These are phyloP conservation scores for Punctoribates punctum DNA, from an alignment of 2,888 invertebrate genomes.

Conservation along the genomic window DNA sequence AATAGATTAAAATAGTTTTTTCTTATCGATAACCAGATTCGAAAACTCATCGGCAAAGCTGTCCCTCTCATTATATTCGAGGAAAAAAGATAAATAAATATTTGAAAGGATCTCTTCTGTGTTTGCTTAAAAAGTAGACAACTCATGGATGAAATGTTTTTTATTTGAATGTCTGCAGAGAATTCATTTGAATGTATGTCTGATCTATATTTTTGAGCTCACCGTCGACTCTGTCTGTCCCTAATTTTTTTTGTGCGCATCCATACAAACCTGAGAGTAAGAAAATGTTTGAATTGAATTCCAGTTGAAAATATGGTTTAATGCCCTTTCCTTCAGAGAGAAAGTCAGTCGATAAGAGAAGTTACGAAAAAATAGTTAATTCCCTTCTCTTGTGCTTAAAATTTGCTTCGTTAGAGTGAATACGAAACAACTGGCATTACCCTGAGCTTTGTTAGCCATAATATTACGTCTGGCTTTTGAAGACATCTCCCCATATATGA, in stretches of 20 bases:
- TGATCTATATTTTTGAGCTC: not conserved
- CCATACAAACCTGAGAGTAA: not conserved
- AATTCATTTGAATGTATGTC: not conserved
- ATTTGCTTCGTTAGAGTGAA: not conserved
- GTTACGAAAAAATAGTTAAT: not conserved
- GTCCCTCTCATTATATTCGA: too few relatives aligned
- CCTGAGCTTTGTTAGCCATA: too few relatives aligned
- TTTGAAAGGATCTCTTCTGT: too few relatives aligned
- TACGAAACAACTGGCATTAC: not conserved
- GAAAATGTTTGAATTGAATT: not conserved
- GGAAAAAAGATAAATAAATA: too few relatives aligned
- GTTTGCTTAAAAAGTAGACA: too few relatives aligned
- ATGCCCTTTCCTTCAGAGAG: not conserved
- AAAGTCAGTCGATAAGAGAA: not conserved
- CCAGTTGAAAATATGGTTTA: slow-evolving; percentile 3
- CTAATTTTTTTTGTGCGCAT: not conserved
- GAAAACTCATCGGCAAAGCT: too few relatives aligned
- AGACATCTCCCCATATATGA: not conserved
- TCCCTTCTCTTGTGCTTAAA: not conserved
- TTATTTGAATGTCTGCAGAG: not conserved
- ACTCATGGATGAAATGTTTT: too few relatives aligned
- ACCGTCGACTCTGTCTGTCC: not conserved
- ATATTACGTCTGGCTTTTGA: too few relatives aligned
- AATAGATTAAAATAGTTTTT: too few relatives aligned
- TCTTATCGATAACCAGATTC: too few relatives aligned